Base-by-base conservation (phyloP, 2,113 vertebrate species). In the Oncorhynchus gorbuscha region DNA sequence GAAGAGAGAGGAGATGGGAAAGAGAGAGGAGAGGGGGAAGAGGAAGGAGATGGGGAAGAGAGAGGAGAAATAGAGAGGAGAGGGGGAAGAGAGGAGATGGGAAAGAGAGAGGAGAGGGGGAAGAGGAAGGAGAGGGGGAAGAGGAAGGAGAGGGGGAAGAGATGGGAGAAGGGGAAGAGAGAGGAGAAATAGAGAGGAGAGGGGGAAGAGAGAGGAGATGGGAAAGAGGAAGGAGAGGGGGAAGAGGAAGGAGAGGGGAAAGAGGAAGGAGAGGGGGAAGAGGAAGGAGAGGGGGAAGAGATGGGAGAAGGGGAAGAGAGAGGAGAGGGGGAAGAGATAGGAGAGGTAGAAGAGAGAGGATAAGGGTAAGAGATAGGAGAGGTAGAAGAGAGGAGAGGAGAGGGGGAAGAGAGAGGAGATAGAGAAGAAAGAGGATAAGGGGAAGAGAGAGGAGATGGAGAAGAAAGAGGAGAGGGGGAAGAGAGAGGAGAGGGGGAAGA, bases 401-500 rank as follows among this genome's bases (percentile, higher is more conserved):
- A 32, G 32, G 74, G 86, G 83, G 78, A 76, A 24, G 24, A 14
- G 22, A 61, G 9, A 18, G 22, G 26, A 26, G 26, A 76, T 13
- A 62, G 45, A 30, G 28, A 4, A 30, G 64, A 32, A 2, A 76
- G 13, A 70, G 45, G 51, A 22, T 1, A 39, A 5, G 30, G 35
- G 24, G 55, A 16, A 5, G 61, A 72, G 14, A 65, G 22, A 62
- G 4, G 89, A 69, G 24, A 80, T 82, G 62, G 22, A 71, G 85
- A 82, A 79, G 74, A 13, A n/a, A 32, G 5, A 5, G 55, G 12
- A 20, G 1, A 49, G 0, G 32, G 32, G 32, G 32, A 0, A 30
- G 22, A 68, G 66, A 75, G 16, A 72, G 45, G 64, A 28, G 5
- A 49, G 20, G 45, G 59, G 32, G 64, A 14, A 4, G 51, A 73